Conservation (phyloP, 2,113 vertebrate species). For the Phrynocephalus versicolor region DNA sequence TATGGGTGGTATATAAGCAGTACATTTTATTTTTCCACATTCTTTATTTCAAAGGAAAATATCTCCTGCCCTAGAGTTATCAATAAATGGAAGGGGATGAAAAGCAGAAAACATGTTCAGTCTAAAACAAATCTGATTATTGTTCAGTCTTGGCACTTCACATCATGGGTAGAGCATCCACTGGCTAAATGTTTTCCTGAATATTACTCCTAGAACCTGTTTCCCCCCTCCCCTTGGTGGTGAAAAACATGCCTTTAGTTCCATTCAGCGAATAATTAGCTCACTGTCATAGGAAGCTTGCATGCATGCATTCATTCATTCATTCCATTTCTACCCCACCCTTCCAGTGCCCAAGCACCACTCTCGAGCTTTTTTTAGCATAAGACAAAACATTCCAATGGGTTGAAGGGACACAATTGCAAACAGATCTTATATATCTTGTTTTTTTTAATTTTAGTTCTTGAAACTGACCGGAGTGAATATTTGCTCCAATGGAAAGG, state of each 20-base stretch:
- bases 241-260: conserved; percentile 49
- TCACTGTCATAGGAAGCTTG: conserved; percentile 49
- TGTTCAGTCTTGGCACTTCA: neutral
- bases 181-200: conserved; percentile 56
- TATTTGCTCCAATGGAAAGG: conserved; percentile 48
- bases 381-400: conserved; percentile 17
- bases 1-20: too few relatives aligned
- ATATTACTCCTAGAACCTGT: conserved; percentile 56
- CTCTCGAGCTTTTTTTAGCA: conserved; percentile 45
- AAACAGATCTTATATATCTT: neutral
- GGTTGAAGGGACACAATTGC: conserved; percentile 29
- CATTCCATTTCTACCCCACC: too few relatives aligned
- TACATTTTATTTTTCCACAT: too few relatives aligned
- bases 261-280: conserved; percentile 58
- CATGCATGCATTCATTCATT: conserved; percentile 35
- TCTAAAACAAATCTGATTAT: neutral
- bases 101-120: neutral
- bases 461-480: conserved; percentile 47
- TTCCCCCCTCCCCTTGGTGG: conserved; percentile 48
- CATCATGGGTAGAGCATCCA: neutral
- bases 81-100: neutral
- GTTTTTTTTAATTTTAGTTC: conserved; percentile 33
- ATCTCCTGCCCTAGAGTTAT: too few relatives aligned
- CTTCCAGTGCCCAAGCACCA: too few relatives aligned
- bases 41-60: too few relatives aligned